These are phyloP conservation scores for Gallinago stenura DNA, from an alignment of 2,797 vertebrate species.

Conservation along the genomic window DNA sequence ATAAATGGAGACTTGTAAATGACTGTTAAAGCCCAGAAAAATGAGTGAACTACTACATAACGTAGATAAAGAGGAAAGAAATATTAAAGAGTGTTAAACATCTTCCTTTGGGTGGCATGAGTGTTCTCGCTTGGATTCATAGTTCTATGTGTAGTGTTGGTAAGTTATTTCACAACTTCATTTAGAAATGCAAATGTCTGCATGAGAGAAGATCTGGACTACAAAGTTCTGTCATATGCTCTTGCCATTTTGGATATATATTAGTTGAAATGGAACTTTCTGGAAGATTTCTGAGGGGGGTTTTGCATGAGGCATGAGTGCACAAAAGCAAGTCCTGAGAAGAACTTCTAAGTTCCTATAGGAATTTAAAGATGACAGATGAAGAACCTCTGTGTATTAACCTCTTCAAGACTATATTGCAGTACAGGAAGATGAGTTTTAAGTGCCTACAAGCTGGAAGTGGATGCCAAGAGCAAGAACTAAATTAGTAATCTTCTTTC, in stretches of 20 bases:
- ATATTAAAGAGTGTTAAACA: background rate
- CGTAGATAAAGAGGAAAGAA: background rate
- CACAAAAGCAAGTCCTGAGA: background rate
- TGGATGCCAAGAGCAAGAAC: background rate
- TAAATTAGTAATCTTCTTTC: background rate
- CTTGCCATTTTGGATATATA: background rate
- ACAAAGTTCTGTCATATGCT: background rate
- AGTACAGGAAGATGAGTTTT: background rate
- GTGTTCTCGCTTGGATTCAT: background rate
- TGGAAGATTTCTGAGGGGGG: background rate
- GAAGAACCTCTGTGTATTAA: background rate
- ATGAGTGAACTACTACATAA: background rate
- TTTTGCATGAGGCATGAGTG: background rate
- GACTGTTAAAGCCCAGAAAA: background rate
- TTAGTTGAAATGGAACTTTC: background rate
- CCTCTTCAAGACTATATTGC: background rate
- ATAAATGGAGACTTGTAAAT: background rate
- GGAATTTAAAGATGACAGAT: background rate
- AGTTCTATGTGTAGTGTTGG: background rate
- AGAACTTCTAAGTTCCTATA: background rate
- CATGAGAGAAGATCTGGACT: background rate
- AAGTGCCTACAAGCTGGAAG: background rate
- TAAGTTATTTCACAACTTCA: background rate
- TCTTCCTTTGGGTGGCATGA: background rate
- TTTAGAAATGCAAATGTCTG: background rate